Conservation (phyloP, 2,888 invertebrate species). For the Mallateleia sp. region DNA sequence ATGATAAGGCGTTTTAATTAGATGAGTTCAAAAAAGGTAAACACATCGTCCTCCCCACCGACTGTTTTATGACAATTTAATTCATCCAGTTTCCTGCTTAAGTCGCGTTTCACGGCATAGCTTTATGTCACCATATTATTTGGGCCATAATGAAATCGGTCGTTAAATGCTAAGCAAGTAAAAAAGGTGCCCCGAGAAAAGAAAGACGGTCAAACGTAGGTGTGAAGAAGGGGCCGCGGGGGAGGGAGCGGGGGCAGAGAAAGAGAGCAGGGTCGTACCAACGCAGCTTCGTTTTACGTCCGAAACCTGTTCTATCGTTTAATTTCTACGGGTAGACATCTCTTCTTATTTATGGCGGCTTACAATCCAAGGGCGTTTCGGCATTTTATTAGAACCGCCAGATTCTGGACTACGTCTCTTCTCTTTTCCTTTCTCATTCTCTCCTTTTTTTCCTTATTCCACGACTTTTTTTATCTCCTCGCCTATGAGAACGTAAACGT, state of each 20-base stretch:
- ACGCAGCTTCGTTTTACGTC: constrained; percentile 82
- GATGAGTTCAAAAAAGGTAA: constrained; percentile 61
- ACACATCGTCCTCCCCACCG: constrained; percentile 50
- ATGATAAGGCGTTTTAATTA: too few species aligned
- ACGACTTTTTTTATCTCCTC: constrained; percentile 13
- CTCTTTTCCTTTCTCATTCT: constrained; percentile 41
- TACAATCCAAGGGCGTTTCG: constrained; percentile 85
- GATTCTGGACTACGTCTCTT: constrained; percentile 83
- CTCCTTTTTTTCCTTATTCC: constrained; percentile 7
- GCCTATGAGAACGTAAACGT: constrained; percentile 69
- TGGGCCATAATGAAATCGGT: constrained; percentile 83
- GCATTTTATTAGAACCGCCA: constrained; percentile 87
- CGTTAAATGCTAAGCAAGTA: constrained; percentile 84
- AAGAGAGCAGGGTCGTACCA: constrained; percentile 76
- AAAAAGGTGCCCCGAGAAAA: constrained; percentile 59
- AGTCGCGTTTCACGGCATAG: constrained; percentile 69
- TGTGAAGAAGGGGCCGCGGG: constrained; percentile 77
- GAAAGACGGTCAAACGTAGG: constrained; percentile 74
- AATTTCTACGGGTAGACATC: constrained; percentile 88
- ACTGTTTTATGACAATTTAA: constrained; percentile 76
- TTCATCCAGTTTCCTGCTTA: constrained; percentile 77
- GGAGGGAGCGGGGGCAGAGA: constrained; percentile 67
- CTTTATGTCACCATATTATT: constrained; percentile 80
- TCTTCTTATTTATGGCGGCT: constrained; percentile 87
- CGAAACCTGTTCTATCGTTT: constrained; percentile 88